These are phyloP conservation scores for Colaptes auratus DNA, from an alignment of 2,113 vertebrate species.

Conservation along the genomic window DNA sequence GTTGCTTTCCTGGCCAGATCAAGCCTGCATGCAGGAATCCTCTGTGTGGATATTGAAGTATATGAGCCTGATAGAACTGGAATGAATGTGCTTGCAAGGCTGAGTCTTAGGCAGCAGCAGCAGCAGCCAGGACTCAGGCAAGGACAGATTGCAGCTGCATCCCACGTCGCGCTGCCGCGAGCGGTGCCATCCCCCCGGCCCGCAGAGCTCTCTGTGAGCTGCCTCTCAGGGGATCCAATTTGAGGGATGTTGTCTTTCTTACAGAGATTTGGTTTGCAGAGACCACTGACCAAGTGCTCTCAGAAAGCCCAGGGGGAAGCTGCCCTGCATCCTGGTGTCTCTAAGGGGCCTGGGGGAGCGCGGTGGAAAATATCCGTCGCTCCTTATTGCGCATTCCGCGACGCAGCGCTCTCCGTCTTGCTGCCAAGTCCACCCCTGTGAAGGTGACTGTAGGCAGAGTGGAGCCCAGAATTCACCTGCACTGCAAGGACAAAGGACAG, in stretches of 20 bases:
- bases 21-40: neutral
- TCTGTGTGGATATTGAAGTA: accelerated
- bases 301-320: neutral
- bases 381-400: neutral
- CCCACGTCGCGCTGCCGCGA: neutral
- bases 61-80: neutral
- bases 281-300: neutral
- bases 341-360: neutral
- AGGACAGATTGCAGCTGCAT: accelerated
- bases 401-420: accelerated
- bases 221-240: neutral
- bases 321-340: neutral
- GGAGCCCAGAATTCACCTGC: neutral
- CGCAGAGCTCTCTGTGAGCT: neutral
- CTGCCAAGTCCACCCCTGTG: neutral
- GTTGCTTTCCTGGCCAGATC: neutral
- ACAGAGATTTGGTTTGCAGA: neutral
- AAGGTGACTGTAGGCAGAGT: neutral
- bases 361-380: neutral
- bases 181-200: neutral
- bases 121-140: neutral
- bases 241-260: neutral
- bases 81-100: neutral
- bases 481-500: neutral
- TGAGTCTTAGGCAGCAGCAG: neutral